phyloP scores from a whole-genome alignment of 2,888 invertebrate genomes.

The Cistogaster globosa region DNA sequence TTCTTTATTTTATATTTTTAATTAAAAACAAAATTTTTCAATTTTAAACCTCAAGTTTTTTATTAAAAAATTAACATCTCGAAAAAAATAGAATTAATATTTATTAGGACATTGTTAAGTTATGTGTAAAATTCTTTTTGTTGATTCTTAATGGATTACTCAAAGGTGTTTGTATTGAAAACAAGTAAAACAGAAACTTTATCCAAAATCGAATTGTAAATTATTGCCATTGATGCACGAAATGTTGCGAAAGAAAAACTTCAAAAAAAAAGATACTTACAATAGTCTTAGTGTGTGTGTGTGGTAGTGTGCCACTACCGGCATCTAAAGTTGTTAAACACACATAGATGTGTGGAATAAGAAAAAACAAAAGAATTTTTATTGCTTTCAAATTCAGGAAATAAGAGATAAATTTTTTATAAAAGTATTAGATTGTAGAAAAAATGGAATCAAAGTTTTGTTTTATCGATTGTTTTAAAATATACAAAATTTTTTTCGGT shows the following conservation, averaged over 20 bases:
- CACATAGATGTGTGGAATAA: background rate
- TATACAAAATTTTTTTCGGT: background rate
- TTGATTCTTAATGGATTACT: no score
- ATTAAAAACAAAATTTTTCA: no score
- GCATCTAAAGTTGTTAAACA: slow-evolving; percentile 33
- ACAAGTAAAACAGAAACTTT: slow-evolving; percentile 31
- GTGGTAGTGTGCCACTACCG: slow-evolving; percentile 4
- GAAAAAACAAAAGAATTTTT: slow-evolving; percentile 31
- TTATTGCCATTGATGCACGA: slow-evolving; percentile 44
- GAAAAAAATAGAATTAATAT: no score
- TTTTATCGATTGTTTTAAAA: background rate
- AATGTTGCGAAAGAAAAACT: slow-evolving; percentile 54
- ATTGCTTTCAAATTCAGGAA: slow-evolving; percentile 38
- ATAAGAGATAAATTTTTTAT: slow-evolving; percentile 1
- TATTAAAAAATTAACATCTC: no score
- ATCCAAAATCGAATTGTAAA: slow-evolving; percentile 60
- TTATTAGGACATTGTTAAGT: no score
- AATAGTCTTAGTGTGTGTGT: background rate
- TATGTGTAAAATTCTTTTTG: no score
- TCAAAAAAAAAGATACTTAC: background rate
- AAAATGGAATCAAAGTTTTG: background rate
- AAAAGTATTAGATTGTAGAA: background rate
- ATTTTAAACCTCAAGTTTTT: no score
- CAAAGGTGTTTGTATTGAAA: background rate
- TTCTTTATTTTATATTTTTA: no score